Base-by-base conservation (phyloP, 2,888 invertebrate genomes). In the Pegoplata infirma region DNA sequence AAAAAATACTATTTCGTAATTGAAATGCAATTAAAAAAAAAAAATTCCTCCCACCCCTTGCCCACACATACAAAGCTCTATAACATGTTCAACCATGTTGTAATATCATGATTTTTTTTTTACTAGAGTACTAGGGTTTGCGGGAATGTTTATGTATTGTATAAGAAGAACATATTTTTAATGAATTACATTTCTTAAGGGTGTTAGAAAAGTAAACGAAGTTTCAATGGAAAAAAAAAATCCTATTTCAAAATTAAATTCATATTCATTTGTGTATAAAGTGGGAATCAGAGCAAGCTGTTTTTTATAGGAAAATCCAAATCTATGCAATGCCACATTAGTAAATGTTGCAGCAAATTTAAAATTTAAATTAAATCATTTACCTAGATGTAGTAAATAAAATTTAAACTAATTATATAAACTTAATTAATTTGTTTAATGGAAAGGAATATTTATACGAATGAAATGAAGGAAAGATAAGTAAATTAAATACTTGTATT, bases 101-200 rank as follows among this genome's bases (percentile, higher is more conserved):
- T 58, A 44, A 16, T 23, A 36, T 12, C 28, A 32, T 23, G n/a
- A 36, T n/a, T 47, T 32, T 17, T 32, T 5, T 19, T 5, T 61
- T 47, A 12, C 12, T 21, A 14, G 23, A 21, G 14, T n/a, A n/a
- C n/a, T 5, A 25, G 21, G 23, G 21, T 14, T 14, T 23, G 23
- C 21, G 7, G 23, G 4, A 32, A 21, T 8, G n/a, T n/a, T n/a
- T 56, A 12, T n/a, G 61, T 44, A 40, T 19, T 10, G 17, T 25
- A 4, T 63, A 25, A 46, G 19, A 12, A 19, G 47, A 72, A 53
- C 49, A 76, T 64, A 76, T 69, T 73, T 86, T 86, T 86, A 86
- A 87, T 86, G 85, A 86, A 87, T 86, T 87, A 86, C 84, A 85
- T 85, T 86, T 85, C 86, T 86, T 84, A 85, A 84, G 87, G 87